Conservation (phyloP, 2,888 invertebrate species). For the Phytoseiulus persimilis region DNA sequence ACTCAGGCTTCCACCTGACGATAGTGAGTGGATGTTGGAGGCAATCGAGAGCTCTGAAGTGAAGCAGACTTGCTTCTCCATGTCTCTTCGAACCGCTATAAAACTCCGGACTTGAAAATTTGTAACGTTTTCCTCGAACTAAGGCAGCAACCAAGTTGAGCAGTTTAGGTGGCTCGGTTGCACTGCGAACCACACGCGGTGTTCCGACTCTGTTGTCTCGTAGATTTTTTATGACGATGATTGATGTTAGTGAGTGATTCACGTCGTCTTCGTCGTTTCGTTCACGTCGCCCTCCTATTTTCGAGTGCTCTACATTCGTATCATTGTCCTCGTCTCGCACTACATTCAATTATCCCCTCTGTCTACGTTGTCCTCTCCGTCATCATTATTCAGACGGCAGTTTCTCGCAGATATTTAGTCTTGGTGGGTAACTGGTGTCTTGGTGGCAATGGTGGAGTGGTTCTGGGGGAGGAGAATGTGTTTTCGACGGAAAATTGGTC, state of each 20-base stretch:
- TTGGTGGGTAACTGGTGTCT: neutral
- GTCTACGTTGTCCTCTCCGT: neutral
- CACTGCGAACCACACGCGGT: neutral
- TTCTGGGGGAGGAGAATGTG: neutral
- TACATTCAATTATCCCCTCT: too few relatives aligned
- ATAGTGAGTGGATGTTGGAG: too few relatives aligned
- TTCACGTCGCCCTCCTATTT: neutral
- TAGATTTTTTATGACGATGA: neutral
- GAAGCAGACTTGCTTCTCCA: neutral
- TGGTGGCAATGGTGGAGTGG: neutral
- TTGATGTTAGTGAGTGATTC: neutral
- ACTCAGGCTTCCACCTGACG: too few relatives aligned
- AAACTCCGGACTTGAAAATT: neutral
- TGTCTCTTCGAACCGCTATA: neutral
- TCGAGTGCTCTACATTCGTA: neutral
- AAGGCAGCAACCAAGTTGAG: neutral
- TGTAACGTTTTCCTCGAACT: neutral
- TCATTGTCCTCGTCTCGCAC: neutral
- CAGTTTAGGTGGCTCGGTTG: neutral
- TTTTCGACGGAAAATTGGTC: neutral
- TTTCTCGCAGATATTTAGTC: neutral
- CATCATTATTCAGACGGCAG: neutral
- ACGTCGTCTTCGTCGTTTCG: neutral
- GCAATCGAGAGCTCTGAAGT: neutral
- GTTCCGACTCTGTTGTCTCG: neutral